Base-by-base conservation (phyloP, 1,140 invertebrate genomes). In the Ptiloglossa arizonensis region DNA sequence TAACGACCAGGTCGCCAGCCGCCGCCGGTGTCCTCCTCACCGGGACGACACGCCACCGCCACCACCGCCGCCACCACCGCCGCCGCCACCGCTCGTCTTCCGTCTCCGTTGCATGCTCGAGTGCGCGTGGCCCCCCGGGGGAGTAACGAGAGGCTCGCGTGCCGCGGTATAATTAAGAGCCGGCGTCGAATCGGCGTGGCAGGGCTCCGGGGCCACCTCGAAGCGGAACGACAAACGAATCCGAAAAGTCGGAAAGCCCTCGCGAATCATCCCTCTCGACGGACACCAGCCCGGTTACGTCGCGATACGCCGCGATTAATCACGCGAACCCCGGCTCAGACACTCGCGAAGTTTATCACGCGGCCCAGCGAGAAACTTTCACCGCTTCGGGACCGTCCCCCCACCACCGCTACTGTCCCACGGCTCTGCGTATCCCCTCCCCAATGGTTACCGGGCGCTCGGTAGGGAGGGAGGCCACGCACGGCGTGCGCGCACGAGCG, bases 111-210 rank as follows among this genome's bases (percentile, higher is more conserved):
- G 44, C 70, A 60, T 72, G 52, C 80, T 73, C 69, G 69, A 74
- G 48, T 67, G 67, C 76, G 67, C 76, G 81, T 68, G 29, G 54
- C 46, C 22, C 11, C 41, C 8, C 32, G 41, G n/a, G n/a, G n/a
- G n/a, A n/a, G 59, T 83, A 83, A 83, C 82, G 82, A 83, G 82
- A 54, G 63, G 54, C 63, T 83, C 76, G 82, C 82, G 82, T 83
- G 82, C 35, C 60, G 0, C 32, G 38, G 41, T 56, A 74, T 83
- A 83, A 83, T 83, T 83, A 83, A 83, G 82, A 35, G 13, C 24
- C 69, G 29, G n/a, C 80, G 41, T 66, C 75, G 82, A 74, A 78
- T 83, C 81, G 22, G 32, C 22, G 63, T 4, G 35, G 64, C 62
- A 46, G 24, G 13, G 71, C 41, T 44, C 41, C 9, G 19, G 5